Percentiles rank a stretch among this genome's conserved stretches.
phyloP scores from a whole-genome alignment of 2,797 vertebrate genomes.

The Pampus argenteus region DNA sequence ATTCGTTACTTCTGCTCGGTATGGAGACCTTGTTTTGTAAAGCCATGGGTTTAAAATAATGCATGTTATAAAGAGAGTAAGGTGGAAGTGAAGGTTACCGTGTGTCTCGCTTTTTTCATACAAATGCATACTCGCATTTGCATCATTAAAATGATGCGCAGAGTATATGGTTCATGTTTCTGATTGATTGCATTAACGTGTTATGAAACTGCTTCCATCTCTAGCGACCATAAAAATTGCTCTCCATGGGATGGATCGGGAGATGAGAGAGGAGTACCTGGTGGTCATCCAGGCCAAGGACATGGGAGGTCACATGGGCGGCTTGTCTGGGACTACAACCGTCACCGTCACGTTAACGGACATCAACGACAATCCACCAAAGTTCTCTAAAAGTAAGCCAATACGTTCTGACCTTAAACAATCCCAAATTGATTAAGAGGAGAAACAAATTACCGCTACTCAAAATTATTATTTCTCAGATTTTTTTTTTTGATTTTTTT shows the following conservation, averaged over 20 bases:
- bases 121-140: slow-evolving; percentile 12
- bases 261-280: slow-evolving; percentile 97
- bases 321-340: slow-evolving; percentile 96
- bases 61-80: slow-evolving; percentile 23
- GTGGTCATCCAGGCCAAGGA: slow-evolving; percentile 99
- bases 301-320: slow-evolving; percentile 99
- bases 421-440: slow-evolving; percentile 26
- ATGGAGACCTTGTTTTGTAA: slow-evolving; percentile 40
- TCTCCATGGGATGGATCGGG: slow-evolving; percentile 97
- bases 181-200: slow-evolving; percentile 68
- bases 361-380: slow-evolving; percentile 98
- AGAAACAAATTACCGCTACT: slow-evolving; percentile 24
- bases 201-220: slow-evolving; percentile 70
- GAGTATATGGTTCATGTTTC: slow-evolving; percentile 59
- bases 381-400: slow-evolving; percentile 95
- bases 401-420: background rate
- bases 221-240: slow-evolving; percentile 98
- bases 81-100: slow-evolving; percentile 60
- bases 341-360: slow-evolving; percentile 96
- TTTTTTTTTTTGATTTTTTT: too few species aligned
- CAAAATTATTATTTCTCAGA: slow-evolving; percentile 39
- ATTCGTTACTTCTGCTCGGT: slow-evolving; percentile 30
- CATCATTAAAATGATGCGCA: slow-evolving; percentile 52
- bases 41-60: slow-evolving; percentile 49
- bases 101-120: slow-evolving; percentile 15